phyloP scores from a whole-genome alignment of 2,797 vertebrate genomes.

The Todus mexicanus region DNA sequence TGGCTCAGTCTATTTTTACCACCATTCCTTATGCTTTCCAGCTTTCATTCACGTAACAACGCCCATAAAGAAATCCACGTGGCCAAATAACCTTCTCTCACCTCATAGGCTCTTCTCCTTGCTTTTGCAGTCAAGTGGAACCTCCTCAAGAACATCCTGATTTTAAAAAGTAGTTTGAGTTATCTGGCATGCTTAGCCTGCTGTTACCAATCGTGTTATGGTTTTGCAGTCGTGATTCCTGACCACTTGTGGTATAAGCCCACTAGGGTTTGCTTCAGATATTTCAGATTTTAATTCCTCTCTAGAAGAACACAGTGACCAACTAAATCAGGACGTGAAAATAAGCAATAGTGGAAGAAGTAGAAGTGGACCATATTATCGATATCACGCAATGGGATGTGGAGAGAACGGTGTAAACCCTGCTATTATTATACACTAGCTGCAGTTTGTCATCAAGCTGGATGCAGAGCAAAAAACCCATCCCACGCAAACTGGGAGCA shows the following conservation, averaged over 20 bases:
- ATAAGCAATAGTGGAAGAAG: background rate
- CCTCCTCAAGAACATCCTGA: background rate
- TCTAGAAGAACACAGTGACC: background rate
- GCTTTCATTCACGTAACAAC: background rate
- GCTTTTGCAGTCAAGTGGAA: background rate
- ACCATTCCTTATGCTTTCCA: background rate
- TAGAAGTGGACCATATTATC: background rate
- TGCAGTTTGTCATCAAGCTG: background rate
- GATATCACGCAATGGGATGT: background rate
- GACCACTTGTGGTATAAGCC: background rate
- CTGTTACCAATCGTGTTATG: background rate
- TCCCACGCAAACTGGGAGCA: background rate
- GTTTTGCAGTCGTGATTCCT: background rate
- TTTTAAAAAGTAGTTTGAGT: background rate
- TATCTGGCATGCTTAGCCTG: background rate
- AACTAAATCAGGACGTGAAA: background rate
- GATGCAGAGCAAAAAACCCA: background rate
- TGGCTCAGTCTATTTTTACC: background rate
- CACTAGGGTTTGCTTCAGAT: background rate
- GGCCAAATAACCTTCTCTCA: background rate
- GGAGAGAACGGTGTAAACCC: background rate
- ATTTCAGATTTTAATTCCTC: background rate
- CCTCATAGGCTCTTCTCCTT: rapidly evolving
- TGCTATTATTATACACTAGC: background rate
- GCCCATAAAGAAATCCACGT: background rate